These are phyloP conservation scores for Chanos chanos DNA, from an alignment of 2,797 vertebrate species.

Conservation along the genomic window DNA sequence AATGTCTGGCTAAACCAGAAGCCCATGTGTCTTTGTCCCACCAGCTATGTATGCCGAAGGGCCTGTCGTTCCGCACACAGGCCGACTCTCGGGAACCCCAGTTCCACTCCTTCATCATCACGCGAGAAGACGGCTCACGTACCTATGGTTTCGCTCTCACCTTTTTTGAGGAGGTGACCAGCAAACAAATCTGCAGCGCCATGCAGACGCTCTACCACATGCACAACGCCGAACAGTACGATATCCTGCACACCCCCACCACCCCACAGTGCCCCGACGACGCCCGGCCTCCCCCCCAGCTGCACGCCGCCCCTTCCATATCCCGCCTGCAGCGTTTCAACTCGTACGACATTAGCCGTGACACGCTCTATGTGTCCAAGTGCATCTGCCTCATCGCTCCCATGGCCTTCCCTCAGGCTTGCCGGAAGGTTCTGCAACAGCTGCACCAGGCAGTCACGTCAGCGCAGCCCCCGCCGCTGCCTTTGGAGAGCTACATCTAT, in stretches of 20 bases:
- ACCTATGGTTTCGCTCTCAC: constrained; percentile 97
- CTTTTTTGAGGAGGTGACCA: constrained; percentile 98
- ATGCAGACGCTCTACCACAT: constrained; percentile 99
- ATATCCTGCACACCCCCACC: constrained; percentile 82
- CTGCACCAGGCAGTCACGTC: constrained; percentile 92
- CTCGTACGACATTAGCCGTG: constrained; percentile 96
- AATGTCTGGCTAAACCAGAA: too few relatives aligned
- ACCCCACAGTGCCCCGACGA: constrained; percentile 67
- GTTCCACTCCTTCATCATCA: constrained; percentile 98
- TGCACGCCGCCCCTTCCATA: constrained; percentile 79
- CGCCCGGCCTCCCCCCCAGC: constrained; percentile 69
- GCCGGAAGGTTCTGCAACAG: constrained; percentile 87
- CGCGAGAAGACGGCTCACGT: constrained; percentile 95
- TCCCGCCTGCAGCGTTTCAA: constrained; percentile 94
- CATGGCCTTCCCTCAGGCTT: constrained; percentile 95
- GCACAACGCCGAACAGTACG: constrained; percentile 96
- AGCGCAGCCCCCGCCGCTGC: constrained; percentile 91
- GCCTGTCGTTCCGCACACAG: constrained; percentile 90
- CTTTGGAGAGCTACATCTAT: constrained; percentile 97
- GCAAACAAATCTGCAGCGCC: constrained; percentile 98
- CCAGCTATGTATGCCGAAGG: constrained; percentile 88
- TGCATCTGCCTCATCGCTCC: constrained; percentile 97
- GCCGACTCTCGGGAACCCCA: constrained; percentile 86
- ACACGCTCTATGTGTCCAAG: constrained; percentile 96
- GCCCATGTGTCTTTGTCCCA: constrained; percentile 42